Percentiles rank a stretch among this genome's conserved stretches.
Conservation (phyloP, 2,888 invertebrate species). For the Drosophila anomalata region DNA sequence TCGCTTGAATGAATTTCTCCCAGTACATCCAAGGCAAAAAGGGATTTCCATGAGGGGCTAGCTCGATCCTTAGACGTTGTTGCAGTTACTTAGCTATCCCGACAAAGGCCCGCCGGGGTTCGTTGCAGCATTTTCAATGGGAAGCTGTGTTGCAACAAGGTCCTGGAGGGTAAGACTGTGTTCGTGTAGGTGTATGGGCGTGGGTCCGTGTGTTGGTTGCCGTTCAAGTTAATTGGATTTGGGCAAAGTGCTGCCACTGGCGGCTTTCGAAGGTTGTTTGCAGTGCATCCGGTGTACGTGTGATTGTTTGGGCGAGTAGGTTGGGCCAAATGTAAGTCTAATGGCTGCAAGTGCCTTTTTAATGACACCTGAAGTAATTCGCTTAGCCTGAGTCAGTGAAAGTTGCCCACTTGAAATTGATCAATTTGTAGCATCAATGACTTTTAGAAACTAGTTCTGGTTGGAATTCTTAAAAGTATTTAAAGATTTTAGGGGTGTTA, state of each 20-base stretch:
- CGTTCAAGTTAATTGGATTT: conserved; percentile 76
- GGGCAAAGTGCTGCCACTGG: conserved; percentile 59
- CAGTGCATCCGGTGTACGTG: conserved; percentile 9
- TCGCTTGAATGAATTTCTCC: neutral
- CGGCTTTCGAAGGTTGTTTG: conserved; percentile 51
- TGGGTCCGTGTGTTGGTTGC: conserved; percentile 45
- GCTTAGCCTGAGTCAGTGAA: conserved; percentile 25
- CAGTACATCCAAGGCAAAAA: conserved; percentile 20
- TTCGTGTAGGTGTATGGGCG: conserved; percentile 6
- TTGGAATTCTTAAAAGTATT: neutral
- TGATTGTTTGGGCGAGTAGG: conserved; percentile 6
- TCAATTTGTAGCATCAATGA: conserved; percentile 5
- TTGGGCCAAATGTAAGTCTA: conserved; percentile 48
- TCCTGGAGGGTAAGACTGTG: neutral
- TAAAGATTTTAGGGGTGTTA: neutral
- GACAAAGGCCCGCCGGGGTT: conserved; percentile 32
- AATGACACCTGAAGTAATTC: conserved; percentile 47
- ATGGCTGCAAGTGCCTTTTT: conserved; percentile 49
- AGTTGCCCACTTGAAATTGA: neutral
- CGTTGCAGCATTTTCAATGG: conserved; percentile 31
- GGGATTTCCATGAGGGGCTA: conserved; percentile 56
- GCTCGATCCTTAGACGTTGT: conserved; percentile 34
- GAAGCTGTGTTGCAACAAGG: conserved; percentile 10
- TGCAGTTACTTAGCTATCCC: conserved; percentile 43
- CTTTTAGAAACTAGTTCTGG: conserved; percentile 12